A percentile compares a stretch with the other conserved stretches of the same genome.
phyloP scores from a whole-genome alignment of 2,113 vertebrate genomes.

The Danio rerio region DNA sequence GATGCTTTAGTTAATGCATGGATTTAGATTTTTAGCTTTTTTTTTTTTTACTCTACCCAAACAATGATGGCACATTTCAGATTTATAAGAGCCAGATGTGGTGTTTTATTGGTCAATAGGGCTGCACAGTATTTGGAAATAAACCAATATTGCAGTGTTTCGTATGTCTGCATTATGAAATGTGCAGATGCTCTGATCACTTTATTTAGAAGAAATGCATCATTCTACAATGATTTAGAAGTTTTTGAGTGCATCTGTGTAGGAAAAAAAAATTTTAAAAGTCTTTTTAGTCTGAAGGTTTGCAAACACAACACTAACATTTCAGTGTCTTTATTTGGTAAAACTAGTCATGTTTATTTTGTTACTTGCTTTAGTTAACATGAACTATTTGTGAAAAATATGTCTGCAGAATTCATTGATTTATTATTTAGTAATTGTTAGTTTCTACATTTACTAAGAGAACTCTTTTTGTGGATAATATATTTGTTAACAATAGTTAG shows the following conservation, averaged over 20 bases:
- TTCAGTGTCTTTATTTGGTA: no score
- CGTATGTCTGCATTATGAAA: background rate
- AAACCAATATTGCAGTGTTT: background rate
- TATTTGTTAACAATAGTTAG: no score
- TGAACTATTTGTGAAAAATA: no score
- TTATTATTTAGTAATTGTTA: no score
- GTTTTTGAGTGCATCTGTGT: background rate
- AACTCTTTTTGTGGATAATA: no score
- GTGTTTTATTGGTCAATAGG: background rate
- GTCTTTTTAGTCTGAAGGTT: background rate
- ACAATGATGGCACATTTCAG: background rate
- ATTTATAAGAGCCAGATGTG: background rate
- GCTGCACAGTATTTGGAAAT: background rate
- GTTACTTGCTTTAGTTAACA: no score
- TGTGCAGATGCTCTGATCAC: background rate
- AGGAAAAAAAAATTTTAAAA: background rate
- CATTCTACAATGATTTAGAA: background rate
- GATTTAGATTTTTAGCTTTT: constrained; percentile 24
- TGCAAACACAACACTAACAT: no score
- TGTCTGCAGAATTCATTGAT: no score
- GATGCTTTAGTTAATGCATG: constrained; percentile 54
- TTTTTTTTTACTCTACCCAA: constrained; percentile 1
- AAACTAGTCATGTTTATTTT: no score
- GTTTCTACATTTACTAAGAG: no score
- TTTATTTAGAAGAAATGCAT: background rate